Evolutionary conservation across 2,113 vertebrate species (phyloP), one percentile per base, ranked within the genome.

Genomic region (Abramis brama): DNA sequence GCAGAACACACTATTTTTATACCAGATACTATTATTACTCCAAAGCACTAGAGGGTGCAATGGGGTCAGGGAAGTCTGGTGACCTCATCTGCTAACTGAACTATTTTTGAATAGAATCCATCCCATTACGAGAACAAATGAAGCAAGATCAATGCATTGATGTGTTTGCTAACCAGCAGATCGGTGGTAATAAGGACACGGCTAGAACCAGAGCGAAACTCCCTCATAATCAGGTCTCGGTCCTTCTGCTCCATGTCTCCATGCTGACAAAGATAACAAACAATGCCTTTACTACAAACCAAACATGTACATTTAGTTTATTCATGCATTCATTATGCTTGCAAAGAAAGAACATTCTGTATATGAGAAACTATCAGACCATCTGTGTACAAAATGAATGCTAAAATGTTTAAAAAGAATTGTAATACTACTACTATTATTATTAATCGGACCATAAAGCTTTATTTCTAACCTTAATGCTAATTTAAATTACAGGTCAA

Each of bases 211-310:
- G 96, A 97, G 47, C 96, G 92, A 0, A 97, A 97, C 89, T 97
- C 96, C 23, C 96, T 95, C 96, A 97, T 97, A 90, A 97, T 97
- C 91, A 97, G 95, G 93, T 97, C 96, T 84, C 96, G 93, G n/a
- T 97, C 96, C 91, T 97, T 97, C 95, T 97, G 96, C 91, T 97
- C 96, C 96, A 97, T 97, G 91, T 97, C 96, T 91, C 96, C 96
- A 93, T 97, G 96, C 96, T 97, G 90, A 1, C 47, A 47, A n/a
- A 50, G 27, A 59, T 2, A 62, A 73, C 36, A 81, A 9, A 74
- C 79, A 82, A 27, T 25, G 39, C 45, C n/a, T 75, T 75, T 47
- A 77, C 1, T 6, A 77, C 25, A 27, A n/a, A 30, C 2, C n/a
- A 75, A 15, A 64, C 60, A 21, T 55, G 55, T 2, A 55, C 47